These are phyloP conservation scores for Phylloscopus trochilus DNA, from an alignment of 2,113 vertebrate genomes.

Conservation along the genomic window DNA sequence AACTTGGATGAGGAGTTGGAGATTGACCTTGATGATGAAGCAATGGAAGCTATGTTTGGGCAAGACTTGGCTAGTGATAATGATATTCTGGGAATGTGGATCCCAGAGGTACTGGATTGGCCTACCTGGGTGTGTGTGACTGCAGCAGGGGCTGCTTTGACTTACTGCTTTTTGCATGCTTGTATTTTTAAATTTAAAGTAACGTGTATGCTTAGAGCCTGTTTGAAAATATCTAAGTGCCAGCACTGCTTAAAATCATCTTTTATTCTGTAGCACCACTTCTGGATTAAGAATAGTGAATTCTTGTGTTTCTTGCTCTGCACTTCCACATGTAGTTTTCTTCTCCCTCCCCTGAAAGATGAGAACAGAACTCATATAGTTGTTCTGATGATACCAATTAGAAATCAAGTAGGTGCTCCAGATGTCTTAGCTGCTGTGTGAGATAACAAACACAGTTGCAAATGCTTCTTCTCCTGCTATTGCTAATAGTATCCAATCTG, in stretches of 20 bases:
- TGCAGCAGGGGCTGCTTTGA: constrained; percentile 85
- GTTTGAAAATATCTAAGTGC: background rate
- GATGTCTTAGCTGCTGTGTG: background rate
- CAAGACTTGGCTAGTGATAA: constrained; percentile 94
- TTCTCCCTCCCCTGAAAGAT: background rate
- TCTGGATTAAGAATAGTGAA: background rate
- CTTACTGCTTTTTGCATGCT: constrained; percentile 64
- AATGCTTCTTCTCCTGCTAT: background rate
- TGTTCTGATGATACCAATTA: background rate
- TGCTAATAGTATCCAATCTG: background rate
- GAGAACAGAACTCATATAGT: background rate
- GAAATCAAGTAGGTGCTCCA: background rate
- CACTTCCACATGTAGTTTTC: background rate
- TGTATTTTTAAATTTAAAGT: background rate
- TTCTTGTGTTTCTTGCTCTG: background rate
- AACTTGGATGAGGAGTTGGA: constrained; percentile 97
- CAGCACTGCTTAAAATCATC: background rate
- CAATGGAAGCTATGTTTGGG: constrained; percentile 99
- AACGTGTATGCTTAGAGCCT: background rate
- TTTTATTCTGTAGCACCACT: background rate
- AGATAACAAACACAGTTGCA: background rate
- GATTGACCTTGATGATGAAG: constrained; percentile 97
- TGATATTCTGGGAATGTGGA: constrained; percentile 99
- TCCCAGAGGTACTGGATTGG: constrained; percentile 99
- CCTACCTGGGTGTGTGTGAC: constrained; percentile 99